phyloP scores from a whole-genome alignment of 2,888 invertebrate species.

The Daptonema setosum region DNA sequence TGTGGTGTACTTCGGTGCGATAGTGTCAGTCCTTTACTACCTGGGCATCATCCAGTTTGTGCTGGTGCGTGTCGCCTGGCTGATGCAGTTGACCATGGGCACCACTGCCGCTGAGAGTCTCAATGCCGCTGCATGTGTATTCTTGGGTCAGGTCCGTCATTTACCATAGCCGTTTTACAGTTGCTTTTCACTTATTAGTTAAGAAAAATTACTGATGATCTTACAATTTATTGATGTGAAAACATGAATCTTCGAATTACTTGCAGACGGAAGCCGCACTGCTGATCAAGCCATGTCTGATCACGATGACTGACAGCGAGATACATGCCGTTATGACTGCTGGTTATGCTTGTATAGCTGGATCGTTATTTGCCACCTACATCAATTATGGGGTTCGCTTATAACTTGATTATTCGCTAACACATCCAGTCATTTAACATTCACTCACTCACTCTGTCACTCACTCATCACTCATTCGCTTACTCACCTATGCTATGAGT shows the following conservation, averaged over 20 bases:
- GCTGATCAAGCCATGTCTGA: conserved; percentile 60
- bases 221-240: background rate
- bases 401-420: too few species aligned
- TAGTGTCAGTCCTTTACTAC: conserved; percentile 68
- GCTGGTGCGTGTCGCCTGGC: conserved; percentile 33
- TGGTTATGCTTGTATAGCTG: conserved; percentile 84
- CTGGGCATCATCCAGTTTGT: conserved; percentile 67
- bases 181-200: background rate
- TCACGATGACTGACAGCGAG: conserved; percentile 65
- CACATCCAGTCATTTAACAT: too few species aligned
- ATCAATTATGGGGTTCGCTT: conserved; percentile 43
- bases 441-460: too few species aligned
- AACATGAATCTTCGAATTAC: background rate
- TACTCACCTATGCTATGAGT: too few species aligned
- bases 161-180: background rate
- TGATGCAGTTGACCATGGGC: conserved; percentile 43
- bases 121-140: conserved; percentile 71
- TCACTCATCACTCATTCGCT: too few species aligned
- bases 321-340: conserved; percentile 74
- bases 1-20: conserved; percentile 76
- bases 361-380: conserved; percentile 70
- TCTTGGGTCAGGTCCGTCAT: conserved; percentile 56
- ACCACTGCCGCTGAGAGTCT: conserved; percentile 85
- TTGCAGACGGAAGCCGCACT: conserved; percentile 67
- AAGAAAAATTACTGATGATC: conserved; percentile 55